Evolutionary conservation across 2,113 vertebrate species (phyloP).

Genomic region (Todiramphus chloris): DNA sequence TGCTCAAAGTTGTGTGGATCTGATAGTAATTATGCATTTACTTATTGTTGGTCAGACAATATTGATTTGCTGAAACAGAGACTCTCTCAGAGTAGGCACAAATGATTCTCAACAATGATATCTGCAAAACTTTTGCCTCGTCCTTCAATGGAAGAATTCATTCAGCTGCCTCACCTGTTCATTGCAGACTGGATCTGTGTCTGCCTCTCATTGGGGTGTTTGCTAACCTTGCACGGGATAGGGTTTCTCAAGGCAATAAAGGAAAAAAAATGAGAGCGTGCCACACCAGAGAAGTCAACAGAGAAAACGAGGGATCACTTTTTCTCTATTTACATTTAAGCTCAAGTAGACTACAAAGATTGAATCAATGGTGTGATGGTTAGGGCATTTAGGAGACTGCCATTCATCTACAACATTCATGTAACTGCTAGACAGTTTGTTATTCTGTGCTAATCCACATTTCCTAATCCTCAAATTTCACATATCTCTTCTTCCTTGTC

Average conservation of each 20-base stretch:
- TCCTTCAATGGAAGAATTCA: not conserved
- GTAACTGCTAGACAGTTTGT: not conserved
- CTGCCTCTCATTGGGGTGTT: not conserved
- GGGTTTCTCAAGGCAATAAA: not conserved
- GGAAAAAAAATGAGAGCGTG: not conserved
- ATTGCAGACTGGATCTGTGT: not conserved
- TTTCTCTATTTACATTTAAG: not conserved
- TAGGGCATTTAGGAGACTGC: not conserved
- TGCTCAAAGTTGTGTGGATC: not conserved
- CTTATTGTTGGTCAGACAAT: not conserved
- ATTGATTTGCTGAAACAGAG: not conserved
- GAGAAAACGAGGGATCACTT: not conserved
- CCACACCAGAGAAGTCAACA: not conserved
- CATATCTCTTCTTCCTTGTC: not conserved
- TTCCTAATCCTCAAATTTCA: not conserved
- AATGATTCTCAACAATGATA: not conserved
- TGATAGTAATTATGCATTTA: not conserved
- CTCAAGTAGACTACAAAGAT: not conserved
- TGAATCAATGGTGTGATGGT: not conserved
- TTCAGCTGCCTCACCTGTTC: not conserved
- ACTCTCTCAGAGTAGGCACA: not conserved
- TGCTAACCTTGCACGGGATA: not conserved
- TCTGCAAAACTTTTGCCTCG: not conserved
- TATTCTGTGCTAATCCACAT: not conserved
- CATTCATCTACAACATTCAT: not conserved